A percentile compares a stretch with the other conserved stretches of the same genome.
Conservation (phyloP, 64 coral and sea anemone genomes). For the Actinia tenebrosa region DNA sequence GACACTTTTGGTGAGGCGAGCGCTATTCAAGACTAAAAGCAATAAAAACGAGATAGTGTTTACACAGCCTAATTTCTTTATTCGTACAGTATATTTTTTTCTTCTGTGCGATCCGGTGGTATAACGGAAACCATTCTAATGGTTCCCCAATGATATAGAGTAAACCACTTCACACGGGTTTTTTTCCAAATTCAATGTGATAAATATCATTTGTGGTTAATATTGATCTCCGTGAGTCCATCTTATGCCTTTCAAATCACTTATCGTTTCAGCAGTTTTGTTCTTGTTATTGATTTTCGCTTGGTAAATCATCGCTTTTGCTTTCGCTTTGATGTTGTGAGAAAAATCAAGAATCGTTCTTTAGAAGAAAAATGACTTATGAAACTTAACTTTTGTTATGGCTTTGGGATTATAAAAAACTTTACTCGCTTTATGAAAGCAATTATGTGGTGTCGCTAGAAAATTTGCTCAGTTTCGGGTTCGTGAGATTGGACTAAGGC, state of each 20-base stretch:
- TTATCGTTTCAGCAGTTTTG: neutral
- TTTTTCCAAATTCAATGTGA: neutral
- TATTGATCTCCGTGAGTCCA: neutral
- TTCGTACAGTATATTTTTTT: neutral
- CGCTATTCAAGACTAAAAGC: neutral
- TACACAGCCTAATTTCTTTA: neutral
- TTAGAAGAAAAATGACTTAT: too few relatives aligned
- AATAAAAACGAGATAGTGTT: neutral
- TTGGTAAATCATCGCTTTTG: neutral
- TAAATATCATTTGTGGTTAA: neutral
- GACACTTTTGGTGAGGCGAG: neutral
- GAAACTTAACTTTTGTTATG: too few relatives aligned
- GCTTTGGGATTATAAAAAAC: too few relatives aligned
- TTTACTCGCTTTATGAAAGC: too few relatives aligned
- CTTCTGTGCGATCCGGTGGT: neutral
- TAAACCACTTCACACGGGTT: neutral
- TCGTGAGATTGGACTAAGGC: too few relatives aligned
- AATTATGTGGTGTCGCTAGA: too few relatives aligned
- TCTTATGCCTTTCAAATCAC: neutral
- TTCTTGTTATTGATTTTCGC: neutral
- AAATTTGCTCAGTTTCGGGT: too few relatives aligned
- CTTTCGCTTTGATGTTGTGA: neutral
- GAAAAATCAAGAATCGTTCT: too few relatives aligned
- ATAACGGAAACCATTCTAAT: neutral
- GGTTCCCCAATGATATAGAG: neutral